Conservation (phyloP, 2,113 vertebrate genomes). For the Myxocyprinus asiaticus region DNA sequence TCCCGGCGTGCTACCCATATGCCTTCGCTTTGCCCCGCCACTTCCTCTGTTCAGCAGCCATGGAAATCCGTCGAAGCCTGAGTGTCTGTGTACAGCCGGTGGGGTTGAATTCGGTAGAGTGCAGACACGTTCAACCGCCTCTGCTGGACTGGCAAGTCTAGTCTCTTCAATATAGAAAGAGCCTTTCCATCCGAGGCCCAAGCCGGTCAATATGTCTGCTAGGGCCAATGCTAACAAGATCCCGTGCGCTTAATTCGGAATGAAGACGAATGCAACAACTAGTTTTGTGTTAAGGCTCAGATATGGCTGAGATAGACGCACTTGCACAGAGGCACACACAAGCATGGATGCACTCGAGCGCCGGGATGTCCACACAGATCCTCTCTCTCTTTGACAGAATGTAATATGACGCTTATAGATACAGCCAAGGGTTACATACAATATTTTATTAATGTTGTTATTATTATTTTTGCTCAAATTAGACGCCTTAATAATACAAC, state of each 20-base stretch:
- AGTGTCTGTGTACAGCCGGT: conserved; percentile 70
- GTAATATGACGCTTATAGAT: conserved; percentile 8
- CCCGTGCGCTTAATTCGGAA: conserved; percentile 38
- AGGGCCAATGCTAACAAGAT: conserved; percentile 37
- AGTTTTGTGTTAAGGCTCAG: conserved; percentile 56
- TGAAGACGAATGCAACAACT: conserved; percentile 55
- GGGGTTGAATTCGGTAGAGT: conserved; percentile 65
- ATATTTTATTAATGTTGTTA: not conserved
- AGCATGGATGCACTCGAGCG: not conserved
- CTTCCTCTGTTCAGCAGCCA: conserved; percentile 69
- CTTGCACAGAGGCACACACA: conserved; percentile 1
- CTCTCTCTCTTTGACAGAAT: not conserved
- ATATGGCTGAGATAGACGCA: conserved; percentile 39
- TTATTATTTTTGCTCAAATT: not conserved
- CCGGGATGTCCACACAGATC: conserved; percentile 34
- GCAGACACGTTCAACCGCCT: conserved; percentile 61
- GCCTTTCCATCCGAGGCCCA: conserved; percentile 23
- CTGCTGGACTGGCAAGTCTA: conserved; percentile 64
- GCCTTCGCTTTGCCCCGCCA: conserved; percentile 62
- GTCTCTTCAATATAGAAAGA: conserved; percentile 55
- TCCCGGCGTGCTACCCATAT: conserved; percentile 77
- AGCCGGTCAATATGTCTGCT: conserved; percentile 50
- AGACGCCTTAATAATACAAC: no score
- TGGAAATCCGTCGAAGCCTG: conserved; percentile 76
- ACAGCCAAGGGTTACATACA: no score